These are phyloP conservation scores for Micromussa lordhowensis DNA, from an alignment of 92 coral and sea anemone species.

Conservation along the genomic window DNA sequence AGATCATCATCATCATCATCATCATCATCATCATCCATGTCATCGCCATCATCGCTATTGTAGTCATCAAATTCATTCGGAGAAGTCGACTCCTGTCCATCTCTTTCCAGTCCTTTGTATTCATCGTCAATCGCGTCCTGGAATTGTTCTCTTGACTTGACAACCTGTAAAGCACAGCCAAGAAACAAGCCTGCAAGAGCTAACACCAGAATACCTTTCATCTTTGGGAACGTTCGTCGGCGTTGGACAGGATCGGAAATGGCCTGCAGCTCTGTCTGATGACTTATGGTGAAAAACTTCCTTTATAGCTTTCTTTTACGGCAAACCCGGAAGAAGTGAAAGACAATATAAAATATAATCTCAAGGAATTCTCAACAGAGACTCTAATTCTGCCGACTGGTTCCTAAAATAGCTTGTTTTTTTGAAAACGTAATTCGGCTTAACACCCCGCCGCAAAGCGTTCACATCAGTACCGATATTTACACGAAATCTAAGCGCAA, in stretches of 20 bases:
- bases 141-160: not conserved
- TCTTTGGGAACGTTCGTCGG: not conserved
- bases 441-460: not conserved
- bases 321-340: not conserved
- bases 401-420: not conserved
- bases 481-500: not conserved
- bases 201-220: not conserved
- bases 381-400: not conserved
- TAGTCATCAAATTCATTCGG: not conserved
- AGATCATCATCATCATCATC: not conserved
- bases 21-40: not conserved
- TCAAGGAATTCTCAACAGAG: not conserved
- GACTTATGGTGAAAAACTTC: not conserved
- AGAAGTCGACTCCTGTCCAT: not conserved
- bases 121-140: not conserved
- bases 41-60: not conserved
- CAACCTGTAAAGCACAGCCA: slow-evolving; percentile 16
- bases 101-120: not conserved
- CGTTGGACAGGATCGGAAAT: not conserved
- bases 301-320: not conserved
- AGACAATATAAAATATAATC: not conserved
- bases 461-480: not conserved
- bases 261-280: not conserved
- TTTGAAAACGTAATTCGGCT: not conserved
- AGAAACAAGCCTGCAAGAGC: slow-evolving; percentile 1